Conservation (phyloP, 2,797 vertebrate genomes). For the Danio tinwini region DNA sequence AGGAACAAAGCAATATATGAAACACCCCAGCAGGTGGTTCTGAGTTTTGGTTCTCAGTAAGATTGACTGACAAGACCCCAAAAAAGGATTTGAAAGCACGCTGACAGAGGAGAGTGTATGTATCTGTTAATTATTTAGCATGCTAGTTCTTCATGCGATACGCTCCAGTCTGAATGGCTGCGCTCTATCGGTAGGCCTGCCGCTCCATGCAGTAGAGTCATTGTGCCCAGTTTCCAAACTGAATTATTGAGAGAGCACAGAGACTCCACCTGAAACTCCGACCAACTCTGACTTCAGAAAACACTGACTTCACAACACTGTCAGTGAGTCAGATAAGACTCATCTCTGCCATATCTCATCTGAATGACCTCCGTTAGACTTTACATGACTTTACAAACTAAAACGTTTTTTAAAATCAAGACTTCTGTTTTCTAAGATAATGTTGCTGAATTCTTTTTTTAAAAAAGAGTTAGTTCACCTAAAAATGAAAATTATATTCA, state of each 20-base stretch:
- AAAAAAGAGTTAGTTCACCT: too few relatives aligned
- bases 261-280: constrained; percentile 42
- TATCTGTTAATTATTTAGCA: constrained; percentile 75
- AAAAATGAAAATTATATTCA: too few relatives aligned
- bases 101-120: background rate
- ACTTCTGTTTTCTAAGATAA: background rate
- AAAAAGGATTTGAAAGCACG: constrained; percentile 11
- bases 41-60: background rate
- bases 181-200: constrained; percentile 45
- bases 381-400: background rate
- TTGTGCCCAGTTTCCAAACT: constrained; percentile 78
- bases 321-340: constrained; percentile 28
- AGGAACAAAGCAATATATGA: constrained; percentile 24
- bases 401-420: constrained; percentile 14
- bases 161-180: constrained; percentile 56
- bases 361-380: constrained; percentile 20
- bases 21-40: background rate
- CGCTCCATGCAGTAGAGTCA: constrained; percentile 56
- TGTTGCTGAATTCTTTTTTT: background rate
- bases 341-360: constrained; percentile 18
- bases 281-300: constrained; percentile 14
- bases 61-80: constrained; percentile 6
- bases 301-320: background rate
- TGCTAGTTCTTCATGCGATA: constrained; percentile 67
- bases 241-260: constrained; percentile 76